Evolutionary conservation across 2,888 invertebrate species (phyloP), one percentile per base, ranked within the genome.

Genomic region (Holacanthella duospinosa): DNA sequence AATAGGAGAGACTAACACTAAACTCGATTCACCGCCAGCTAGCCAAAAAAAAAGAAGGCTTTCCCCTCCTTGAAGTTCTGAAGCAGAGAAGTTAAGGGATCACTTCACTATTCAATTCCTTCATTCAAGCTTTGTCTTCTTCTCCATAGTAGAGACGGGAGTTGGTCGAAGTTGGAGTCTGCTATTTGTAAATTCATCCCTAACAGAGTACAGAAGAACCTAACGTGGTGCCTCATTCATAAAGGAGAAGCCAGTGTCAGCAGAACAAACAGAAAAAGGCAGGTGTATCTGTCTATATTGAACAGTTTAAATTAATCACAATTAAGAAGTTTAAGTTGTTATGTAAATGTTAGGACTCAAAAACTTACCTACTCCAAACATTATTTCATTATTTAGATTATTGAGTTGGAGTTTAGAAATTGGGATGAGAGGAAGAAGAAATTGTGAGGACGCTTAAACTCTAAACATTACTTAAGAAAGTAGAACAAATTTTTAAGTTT

Each of bases 381-480:
- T n/a, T n/a, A n/a, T n/a, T n/a, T n/a, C n/a, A n/a, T n/a, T n/a
- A n/a, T n/a, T n/a, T n/a, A n/a, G n/a, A n/a, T n/a, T n/a, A n/a
- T n/a, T n/a, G n/a, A n/a, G n/a, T n/a, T n/a, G n/a, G n/a, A n/a
- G n/a, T n/a, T n/a, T n/a, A n/a, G n/a, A n/a, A n/a, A n/a, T n/a
- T 36, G 36, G 36, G 9, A 36, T 36, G 9, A 36, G 36, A 67
- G 64, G 56, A 36, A 16, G 36, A n/a, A n/a, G n/a, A n/a, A n/a
- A n/a, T n/a, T n/a, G n/a, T n/a, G n/a, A n/a, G n/a, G n/a, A n/a
- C n/a, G 36, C 16, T 36, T 36, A 36, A 36, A 36, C 36, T n/a
- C n/a, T n/a, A n/a, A n/a, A n/a, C n/a, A n/a, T n/a, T n/a, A n/a
- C n/a, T n/a, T n/a, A n/a, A n/a, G n/a, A n/a, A n/a, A n/a, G n/a